These are phyloP conservation scores for Xestia sexstrigata DNA, from an alignment of 2,888 invertebrate species.

Conservation along the genomic window DNA sequence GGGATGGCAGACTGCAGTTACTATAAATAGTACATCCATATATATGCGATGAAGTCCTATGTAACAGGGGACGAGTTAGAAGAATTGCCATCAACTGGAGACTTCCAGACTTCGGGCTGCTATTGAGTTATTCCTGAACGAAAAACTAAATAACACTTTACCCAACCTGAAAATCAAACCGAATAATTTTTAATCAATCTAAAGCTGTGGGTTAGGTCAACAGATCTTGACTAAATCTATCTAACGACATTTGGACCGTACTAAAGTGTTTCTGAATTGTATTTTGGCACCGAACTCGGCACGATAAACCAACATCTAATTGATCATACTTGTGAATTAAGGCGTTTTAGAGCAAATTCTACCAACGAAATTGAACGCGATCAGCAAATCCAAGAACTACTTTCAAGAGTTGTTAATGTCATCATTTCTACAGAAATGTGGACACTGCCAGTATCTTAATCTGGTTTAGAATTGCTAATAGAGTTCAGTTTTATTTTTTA, in stretches of 20 bases:
- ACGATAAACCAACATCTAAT: not conserved
- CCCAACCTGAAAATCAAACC: not conserved
- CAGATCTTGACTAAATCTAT: not conserved
- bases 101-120: not conserved
- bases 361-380: not conserved
- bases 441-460: not conserved
- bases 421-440: not conserved
- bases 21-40: too few relatives aligned
- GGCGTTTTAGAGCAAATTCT: not conserved
- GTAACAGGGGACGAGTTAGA: not conserved
- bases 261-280: not conserved
- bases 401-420: not conserved
- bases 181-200: not conserved
- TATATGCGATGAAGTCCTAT: too few relatives aligned
- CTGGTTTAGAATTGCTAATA: not conserved
- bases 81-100: not conserved
- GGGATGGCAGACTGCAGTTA: too few relatives aligned
- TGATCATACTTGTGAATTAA: not conserved
- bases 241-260: too few relatives aligned
- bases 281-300: constrained; percentile 1
- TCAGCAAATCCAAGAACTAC: not conserved
- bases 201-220: not conserved
- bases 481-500: not conserved
- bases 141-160: not conserved
- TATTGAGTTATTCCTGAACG: not conserved